A percentile compares a stretch with the other conserved stretches of the same genome.
Conservation (phyloP, 2,113 vertebrate genomes). For the Ictidomys tridecemlineatus region DNA sequence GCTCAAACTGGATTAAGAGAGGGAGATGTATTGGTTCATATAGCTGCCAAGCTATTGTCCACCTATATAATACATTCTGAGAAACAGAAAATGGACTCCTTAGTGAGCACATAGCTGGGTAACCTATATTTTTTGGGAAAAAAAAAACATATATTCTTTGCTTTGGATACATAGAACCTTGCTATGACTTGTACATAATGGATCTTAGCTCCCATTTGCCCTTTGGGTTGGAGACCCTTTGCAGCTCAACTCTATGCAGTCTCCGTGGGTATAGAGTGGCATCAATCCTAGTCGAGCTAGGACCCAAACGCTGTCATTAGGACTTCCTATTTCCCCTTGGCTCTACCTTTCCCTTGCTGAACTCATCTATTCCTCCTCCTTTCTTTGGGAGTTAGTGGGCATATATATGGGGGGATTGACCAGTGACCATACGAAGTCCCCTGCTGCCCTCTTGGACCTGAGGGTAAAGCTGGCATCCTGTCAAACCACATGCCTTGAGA, state of each 20-base stretch:
- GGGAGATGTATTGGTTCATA: background rate
- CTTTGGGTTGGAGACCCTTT: background rate
- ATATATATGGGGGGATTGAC: no score
- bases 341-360: background rate
- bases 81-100: background rate
- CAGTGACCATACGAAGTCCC: background rate
- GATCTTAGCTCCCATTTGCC: background rate
- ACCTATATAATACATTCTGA: background rate
- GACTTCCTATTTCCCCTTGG: background rate
- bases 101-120: background rate
- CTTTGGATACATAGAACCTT: background rate
- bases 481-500: background rate
- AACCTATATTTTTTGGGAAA: background rate
- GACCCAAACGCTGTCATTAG: background rate
- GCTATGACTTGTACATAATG: background rate
- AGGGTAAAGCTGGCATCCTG: background rate
- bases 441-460: background rate
- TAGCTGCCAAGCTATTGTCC: background rate
- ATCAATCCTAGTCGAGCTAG: no score
- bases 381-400: background rate
- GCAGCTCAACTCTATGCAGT: background rate
- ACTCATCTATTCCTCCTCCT: background rate
- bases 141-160: background rate
- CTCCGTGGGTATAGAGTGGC: background rate
- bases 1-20: background rate